Conservation (phyloP, 2,888 invertebrate species). For the Limnephilus rhombicus region DNA sequence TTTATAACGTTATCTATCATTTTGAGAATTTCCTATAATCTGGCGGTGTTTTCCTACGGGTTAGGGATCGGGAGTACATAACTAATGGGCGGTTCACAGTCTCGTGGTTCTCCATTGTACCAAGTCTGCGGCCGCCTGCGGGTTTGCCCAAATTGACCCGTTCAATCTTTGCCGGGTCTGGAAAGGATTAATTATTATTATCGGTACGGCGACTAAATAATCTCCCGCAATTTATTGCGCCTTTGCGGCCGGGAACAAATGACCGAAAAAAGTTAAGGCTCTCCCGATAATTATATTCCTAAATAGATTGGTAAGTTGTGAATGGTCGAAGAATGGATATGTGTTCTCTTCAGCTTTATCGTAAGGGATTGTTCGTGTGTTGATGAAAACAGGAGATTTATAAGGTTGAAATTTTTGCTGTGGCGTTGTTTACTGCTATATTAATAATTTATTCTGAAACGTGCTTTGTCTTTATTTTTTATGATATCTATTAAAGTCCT, state of each 20-base stretch:
- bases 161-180: conserved; percentile 26
- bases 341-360: not conserved
- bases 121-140: conserved; percentile 26
- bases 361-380: not conserved
- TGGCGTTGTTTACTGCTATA: too few relatives aligned
- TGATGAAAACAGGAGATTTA: too few relatives aligned
- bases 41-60: not conserved
- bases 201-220: conserved; percentile 22
- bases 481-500: too few relatives aligned
- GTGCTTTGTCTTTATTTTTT: too few relatives aligned
- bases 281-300: not conserved
- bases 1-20: not conserved
- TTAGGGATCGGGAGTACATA: conserved; percentile 27
- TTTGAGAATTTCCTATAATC: not conserved
- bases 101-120: conserved; percentile 15
- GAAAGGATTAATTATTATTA: conserved; percentile 13
- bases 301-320: not conserved
- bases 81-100: conserved; percentile 18
- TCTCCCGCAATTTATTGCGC: conserved; percentile 31
- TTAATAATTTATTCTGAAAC: too few relatives aligned
- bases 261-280: not conserved
- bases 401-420: too few relatives aligned
- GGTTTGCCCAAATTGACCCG: conserved; percentile 24
- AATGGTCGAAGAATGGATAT: not conserved
- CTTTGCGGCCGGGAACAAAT: not conserved